Evolutionary conservation across 2,888 invertebrate species (phyloP).

Genomic region (Hypolimnas misippus): DNA sequence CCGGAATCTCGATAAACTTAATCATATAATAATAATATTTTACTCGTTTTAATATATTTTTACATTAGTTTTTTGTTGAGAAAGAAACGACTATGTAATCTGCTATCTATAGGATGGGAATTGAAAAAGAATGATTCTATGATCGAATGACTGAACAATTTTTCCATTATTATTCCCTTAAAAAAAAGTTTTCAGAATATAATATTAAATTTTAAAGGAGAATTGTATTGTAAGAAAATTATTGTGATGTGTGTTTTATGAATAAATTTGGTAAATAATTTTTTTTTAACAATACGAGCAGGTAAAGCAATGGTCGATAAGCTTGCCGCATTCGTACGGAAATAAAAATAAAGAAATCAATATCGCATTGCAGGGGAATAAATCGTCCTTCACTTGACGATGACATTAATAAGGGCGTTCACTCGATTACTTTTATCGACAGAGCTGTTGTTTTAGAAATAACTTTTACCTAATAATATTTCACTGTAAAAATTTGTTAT

Average conservation of each 20-base stretch:
- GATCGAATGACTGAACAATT: too few species aligned
- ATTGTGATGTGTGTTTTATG: too few species aligned
- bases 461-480: background rate
- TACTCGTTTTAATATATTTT: background rate
- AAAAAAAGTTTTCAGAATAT: too few species aligned
- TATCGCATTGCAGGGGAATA: constrained; percentile 47
- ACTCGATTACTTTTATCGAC: constrained; percentile 34
- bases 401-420: constrained; percentile 49
- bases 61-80: too few species aligned
- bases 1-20: background rate
- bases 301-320: constrained; percentile 32
- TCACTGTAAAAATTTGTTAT: background rate
- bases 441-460: constrained; percentile 1
- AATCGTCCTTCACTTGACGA: constrained; percentile 42
- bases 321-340: constrained; percentile 42
- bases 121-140: too few species aligned
- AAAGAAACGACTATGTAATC: too few species aligned
- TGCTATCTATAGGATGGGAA: too few species aligned
- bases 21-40: too few species aligned
- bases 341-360: constrained; percentile 53
- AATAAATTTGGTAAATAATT: too few species aligned
- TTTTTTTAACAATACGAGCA: constrained; percentile 26
- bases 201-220: too few species aligned
- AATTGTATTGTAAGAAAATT: too few species aligned
- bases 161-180: too few species aligned